These are phyloP conservation scores for Hipparchia sbordonii DNA, from an alignment of 2,888 invertebrate species.

Conservation along the genomic window DNA sequence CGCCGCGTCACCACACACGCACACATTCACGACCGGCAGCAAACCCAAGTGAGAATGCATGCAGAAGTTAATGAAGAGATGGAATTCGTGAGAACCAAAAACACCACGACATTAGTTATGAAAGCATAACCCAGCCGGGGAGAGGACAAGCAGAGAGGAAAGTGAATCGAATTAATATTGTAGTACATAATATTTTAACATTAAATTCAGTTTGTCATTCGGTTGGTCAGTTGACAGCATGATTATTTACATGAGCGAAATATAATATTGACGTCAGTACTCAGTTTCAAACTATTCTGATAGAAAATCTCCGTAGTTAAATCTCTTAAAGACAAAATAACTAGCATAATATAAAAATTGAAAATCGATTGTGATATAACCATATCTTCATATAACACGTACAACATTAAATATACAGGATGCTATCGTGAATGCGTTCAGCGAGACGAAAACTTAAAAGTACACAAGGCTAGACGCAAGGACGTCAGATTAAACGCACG, in stretches of 20 bases:
- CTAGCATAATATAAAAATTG: background rate
- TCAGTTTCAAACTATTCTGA: background rate
- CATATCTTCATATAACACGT: conserved; percentile 2
- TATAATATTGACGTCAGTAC: background rate
- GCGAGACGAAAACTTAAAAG: background rate
- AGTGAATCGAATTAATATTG: conserved; percentile 36
- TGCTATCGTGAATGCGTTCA: background rate
- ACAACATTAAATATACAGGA: background rate
- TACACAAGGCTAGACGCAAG: background rate
- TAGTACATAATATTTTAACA: conserved; percentile 18
- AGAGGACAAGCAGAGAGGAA: conserved; percentile 58
- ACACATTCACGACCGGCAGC: conserved; percentile 49
- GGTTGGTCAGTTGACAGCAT: background rate
- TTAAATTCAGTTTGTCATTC: conserved; percentile 8
- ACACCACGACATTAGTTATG: conserved; percentile 70
- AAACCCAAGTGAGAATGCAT: conserved; percentile 60
- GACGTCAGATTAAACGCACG: too few species aligned
- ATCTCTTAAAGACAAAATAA: background rate
- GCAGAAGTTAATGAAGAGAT: conserved; percentile 62
- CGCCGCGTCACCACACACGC: conserved; percentile 38
- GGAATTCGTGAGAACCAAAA: conserved; percentile 63
- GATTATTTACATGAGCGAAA: background rate
- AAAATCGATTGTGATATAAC: background rate
- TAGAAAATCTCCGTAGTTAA: background rate
- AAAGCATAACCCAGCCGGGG: conserved; percentile 71